A percentile compares a stretch with the other conserved stretches of the same genome.
Evolutionary conservation across 2,797 vertebrate species (phyloP).

Genomic region (Knipowitschia caucasica): DNA sequence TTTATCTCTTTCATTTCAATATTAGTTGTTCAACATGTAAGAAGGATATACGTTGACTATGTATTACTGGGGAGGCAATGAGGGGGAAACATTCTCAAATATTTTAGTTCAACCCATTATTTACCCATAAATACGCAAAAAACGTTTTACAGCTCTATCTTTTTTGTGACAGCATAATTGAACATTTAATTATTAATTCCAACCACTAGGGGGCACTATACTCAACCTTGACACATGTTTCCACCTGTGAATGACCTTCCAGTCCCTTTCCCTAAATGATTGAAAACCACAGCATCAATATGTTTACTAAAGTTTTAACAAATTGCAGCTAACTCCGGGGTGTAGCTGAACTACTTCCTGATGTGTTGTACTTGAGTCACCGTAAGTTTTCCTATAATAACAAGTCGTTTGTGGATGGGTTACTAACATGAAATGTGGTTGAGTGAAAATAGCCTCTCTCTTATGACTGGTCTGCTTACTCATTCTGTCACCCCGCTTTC

Average conservation of each 20-base stretch:
- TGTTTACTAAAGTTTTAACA: not conserved
- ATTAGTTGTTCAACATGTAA: too few relatives aligned
- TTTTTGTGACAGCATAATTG: too few relatives aligned
- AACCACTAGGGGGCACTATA: slow-evolving; percentile 61
- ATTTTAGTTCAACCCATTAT: too few relatives aligned
- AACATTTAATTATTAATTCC: too few relatives aligned
- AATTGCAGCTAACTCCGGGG: slow-evolving; percentile 13
- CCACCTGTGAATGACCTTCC: not conserved
- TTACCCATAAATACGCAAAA: too few relatives aligned
- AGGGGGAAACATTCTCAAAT: too few relatives aligned
- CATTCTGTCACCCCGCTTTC: slow-evolving; percentile 76
- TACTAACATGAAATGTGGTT: slow-evolving; percentile 35
- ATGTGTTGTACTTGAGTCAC: slow-evolving; percentile 31
- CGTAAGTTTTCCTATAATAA: slow-evolving; percentile 10
- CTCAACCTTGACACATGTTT: slow-evolving; percentile 27
- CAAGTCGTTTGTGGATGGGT: slow-evolving; percentile 55
- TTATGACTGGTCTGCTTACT: slow-evolving; percentile 72
- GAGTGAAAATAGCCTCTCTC: slow-evolving; percentile 46
- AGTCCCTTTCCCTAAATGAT: not conserved
- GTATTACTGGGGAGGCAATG: too few relatives aligned
- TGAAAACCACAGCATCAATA: not conserved
- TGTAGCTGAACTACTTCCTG: slow-evolving; percentile 11
- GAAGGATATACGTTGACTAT: too few relatives aligned
- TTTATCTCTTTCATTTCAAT: too few relatives aligned
- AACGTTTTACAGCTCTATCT: too few relatives aligned